Evolutionary conservation across 2,888 invertebrate genomes (phyloP), one percentile per base, ranked within the genome.

Genomic region (Branchipolynoe longqiensis): DNA sequence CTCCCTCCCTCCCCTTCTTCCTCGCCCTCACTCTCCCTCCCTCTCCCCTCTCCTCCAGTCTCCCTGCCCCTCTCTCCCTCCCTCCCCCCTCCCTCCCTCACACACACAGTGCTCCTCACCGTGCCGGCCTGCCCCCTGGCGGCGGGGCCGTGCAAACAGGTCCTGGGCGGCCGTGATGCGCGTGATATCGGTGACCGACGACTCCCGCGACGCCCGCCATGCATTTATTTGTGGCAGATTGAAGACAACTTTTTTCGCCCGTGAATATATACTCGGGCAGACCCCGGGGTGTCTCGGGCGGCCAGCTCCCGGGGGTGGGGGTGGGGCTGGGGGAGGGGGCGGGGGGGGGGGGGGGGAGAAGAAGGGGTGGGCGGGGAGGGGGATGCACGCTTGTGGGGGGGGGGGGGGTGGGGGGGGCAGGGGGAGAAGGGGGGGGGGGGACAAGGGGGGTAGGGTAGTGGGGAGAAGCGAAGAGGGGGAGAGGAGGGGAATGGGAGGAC

Each of bases 141-240:
- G 12, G 22, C 48, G 22, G 54, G n/a, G 48, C 48, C 8, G 41
- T 48, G 78, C 78, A 48, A 48, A 41, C 78, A 78, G 28, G 41
- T 28, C 48, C 48, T 41, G 48, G 33, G 25, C 41, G 78, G 78
- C 3, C 31, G 78, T 78, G 78, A 78, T 78, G 78, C 48, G 31
- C 78, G 22, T 78, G 78, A 78, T 78, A 78, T 1, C 78, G 18
- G 48, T 78, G 78, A 78, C 48, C 41, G 33, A 78, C 54, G 48
- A 22, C 48, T 78, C 78, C 78, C 78, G 25, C 28, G 78, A 25
- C 54, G 48, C 25, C 78, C 48, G 28, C 48, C 1, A 78, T 78
- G 48, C 48, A 78, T 78, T 78, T 54, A 78, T 78, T 48, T 54
- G 78, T 78, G 78, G 78, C 78, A 78, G 78, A 78, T 78, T 78